A percentile compares a stretch with the other conserved stretches of the same genome.
Conservation (phyloP, 2,888 invertebrate genomes). For the Megastigmus dorsalis region DNA sequence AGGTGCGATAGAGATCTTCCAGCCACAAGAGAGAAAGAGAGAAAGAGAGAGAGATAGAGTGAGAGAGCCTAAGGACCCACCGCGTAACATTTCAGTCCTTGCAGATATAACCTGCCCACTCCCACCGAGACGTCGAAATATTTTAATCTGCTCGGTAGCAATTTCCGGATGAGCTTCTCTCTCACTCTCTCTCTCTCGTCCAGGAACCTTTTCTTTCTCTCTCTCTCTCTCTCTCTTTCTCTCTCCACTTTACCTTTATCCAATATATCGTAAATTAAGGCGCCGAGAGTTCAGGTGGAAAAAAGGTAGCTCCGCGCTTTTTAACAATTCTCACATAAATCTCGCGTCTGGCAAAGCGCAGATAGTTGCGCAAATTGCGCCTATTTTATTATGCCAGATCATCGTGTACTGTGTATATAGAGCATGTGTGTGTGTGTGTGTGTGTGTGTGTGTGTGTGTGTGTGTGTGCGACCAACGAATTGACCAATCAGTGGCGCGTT, state of each 20-base stretch:
- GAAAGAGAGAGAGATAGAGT: too few species aligned
- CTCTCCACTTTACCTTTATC: not conserved
- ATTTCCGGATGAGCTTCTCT: constrained; percentile 25
- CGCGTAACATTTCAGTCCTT: constrained; percentile 32
- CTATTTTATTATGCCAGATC: not conserved
- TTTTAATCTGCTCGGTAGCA: constrained; percentile 60
- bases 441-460: not conserved
- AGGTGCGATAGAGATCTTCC: constrained; percentile 70
- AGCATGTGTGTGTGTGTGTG: not conserved
- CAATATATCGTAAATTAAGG: constrained; percentile 6
- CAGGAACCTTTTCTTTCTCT: not conserved
- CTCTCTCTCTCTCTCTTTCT: not conserved
- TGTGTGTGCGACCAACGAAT: not conserved
- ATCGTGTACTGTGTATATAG: not conserved
- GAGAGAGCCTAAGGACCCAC: too few species aligned
- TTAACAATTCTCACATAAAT: constrained; percentile 51
- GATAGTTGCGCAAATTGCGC: constrained; percentile 27
- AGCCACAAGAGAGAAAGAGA: too few species aligned
- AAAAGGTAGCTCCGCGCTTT: constrained; percentile 18
- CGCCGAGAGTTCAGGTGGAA: not conserved
- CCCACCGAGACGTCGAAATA: constrained; percentile 64
- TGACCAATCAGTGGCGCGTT: not conserved
- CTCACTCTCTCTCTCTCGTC: not conserved
- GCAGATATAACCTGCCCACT: constrained; percentile 61
- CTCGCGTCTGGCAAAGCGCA: constrained; percentile 8